These are phyloP conservation scores for Antrozous pallidus DNA, from an alignment of 2,797 vertebrate genomes.

Conservation along the genomic window DNA sequence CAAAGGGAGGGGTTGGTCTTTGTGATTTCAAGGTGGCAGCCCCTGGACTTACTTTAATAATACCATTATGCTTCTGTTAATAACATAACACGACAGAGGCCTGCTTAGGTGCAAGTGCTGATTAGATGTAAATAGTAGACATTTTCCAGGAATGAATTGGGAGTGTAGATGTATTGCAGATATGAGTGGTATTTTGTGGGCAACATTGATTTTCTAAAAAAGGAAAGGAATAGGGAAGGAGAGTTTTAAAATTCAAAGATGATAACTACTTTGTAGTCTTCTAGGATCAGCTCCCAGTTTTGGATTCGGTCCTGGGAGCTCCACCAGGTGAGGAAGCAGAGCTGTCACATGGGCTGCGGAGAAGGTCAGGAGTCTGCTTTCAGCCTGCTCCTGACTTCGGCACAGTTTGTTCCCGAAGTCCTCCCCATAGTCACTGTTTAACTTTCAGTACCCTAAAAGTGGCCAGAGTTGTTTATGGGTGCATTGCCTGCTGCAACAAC, in stretches of 20 bases:
- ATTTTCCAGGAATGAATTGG: background rate
- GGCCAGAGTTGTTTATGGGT: background rate
- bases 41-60: background rate
- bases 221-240: background rate
- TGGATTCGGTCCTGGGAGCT: background rate
- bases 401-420: background rate
- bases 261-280: background rate
- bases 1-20: no score
- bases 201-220: constrained; percentile 1
- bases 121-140: background rate
- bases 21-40: no score
- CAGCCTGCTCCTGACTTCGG: background rate
- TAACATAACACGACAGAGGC: background rate
- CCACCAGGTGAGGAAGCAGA: background rate
- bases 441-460: background rate
- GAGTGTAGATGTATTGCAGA: background rate
- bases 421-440: background rate
- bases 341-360: rapidly evolving
- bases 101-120: background rate
- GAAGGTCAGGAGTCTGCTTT: background rate
- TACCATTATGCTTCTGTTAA: background rate
- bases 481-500: background rate
- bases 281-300: background rate
- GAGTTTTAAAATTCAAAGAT: constrained; percentile 36
- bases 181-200: background rate